Percentiles rank a stretch among this genome's conserved stretches.
These are phyloP conservation scores for Ischnura elegans DNA, from an alignment of 2,888 invertebrate genomes.

Conservation along the genomic window DNA sequence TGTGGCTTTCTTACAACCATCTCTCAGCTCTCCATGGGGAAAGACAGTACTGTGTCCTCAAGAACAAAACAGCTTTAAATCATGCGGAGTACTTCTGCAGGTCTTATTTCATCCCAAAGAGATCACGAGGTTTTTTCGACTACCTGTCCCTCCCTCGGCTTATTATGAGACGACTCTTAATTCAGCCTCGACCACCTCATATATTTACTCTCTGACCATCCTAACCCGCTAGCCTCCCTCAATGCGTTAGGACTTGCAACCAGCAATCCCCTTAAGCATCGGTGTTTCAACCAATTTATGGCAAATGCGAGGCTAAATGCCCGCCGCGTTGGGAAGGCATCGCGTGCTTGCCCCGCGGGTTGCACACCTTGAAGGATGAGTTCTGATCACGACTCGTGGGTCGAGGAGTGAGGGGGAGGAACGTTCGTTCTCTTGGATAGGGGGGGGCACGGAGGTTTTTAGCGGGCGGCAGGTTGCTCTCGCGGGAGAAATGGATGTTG, in stretches of 20 bases:
- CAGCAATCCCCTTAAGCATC: constrained; percentile 35
- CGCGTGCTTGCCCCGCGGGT: constrained; percentile 57
- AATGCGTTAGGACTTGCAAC: neutral
- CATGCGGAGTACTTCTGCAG: too few species aligned
- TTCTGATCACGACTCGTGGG: constrained; percentile 44
- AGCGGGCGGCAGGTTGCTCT: neutral
- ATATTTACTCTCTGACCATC: neutral
- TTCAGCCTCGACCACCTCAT: neutral
- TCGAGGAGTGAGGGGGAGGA: neutral
- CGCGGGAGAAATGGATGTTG: constrained; percentile 2
- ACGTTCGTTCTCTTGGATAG: neutral
- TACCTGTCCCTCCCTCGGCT: neutral
- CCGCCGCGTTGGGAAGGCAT: constrained; percentile 21
- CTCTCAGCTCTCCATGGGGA: too few species aligned
- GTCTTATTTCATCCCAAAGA: neutral
- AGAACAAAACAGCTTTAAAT: too few species aligned
- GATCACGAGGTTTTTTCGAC: neutral
- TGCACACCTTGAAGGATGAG: constrained; percentile 57
- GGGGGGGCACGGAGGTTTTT: neutral
- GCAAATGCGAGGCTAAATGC: constrained; percentile 59
- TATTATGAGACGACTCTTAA: too few species aligned
- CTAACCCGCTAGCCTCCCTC: neutral
- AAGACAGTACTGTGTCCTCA: too few species aligned
- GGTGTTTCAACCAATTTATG: constrained; percentile 62
- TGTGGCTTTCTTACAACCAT: too few species aligned